phyloP scores from a whole-genome alignment of 2,797 vertebrate genomes.

The Aeoliscus strigatus region DNA sequence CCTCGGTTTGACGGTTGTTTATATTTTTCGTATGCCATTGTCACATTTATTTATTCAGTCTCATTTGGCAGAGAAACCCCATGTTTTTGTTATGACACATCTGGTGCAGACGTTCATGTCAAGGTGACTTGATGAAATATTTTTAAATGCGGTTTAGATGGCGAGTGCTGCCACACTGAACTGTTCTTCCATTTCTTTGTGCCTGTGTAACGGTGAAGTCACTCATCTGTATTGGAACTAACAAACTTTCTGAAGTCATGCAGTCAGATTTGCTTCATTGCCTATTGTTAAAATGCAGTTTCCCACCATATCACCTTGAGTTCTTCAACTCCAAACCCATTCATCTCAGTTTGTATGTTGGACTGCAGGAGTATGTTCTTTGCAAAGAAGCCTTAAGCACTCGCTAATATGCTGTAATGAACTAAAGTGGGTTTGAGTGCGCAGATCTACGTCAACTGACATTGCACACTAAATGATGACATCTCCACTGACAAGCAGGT shows the following conservation, averaged over 20 bases:
- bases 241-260: conserved; percentile 31
- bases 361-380: conserved; percentile 60
- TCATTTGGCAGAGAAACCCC: conserved; percentile 15
- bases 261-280: conserved; percentile 25
- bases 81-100: conserved; percentile 17
- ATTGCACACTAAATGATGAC: conserved; percentile 54
- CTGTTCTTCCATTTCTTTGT: conserved; percentile 71
- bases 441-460: conserved; percentile 42
- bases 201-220: conserved; percentile 54
- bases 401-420: conserved; percentile 51
- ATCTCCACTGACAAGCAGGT: conserved; percentile 39
- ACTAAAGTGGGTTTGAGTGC: conserved; percentile 48
- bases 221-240: conserved; percentile 40
- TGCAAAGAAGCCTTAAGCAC: conserved; percentile 64
- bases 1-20: conserved; percentile 46
- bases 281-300: conserved; percentile 53
- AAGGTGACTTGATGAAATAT: conserved; percentile 34
- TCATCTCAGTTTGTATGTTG: conserved; percentile 48
- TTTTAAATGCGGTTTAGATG: conserved; percentile 32
- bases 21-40: conserved; percentile 47
- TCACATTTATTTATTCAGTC: conserved; percentile 71
- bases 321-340: conserved; percentile 41
- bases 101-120: conserved; percentile 7
- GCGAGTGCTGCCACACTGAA: conserved; percentile 22
- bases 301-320: conserved; percentile 45